These are phyloP conservation scores for Lynx canadensis DNA, from an alignment of 2,113 vertebrate genomes.

Conservation along the genomic window DNA sequence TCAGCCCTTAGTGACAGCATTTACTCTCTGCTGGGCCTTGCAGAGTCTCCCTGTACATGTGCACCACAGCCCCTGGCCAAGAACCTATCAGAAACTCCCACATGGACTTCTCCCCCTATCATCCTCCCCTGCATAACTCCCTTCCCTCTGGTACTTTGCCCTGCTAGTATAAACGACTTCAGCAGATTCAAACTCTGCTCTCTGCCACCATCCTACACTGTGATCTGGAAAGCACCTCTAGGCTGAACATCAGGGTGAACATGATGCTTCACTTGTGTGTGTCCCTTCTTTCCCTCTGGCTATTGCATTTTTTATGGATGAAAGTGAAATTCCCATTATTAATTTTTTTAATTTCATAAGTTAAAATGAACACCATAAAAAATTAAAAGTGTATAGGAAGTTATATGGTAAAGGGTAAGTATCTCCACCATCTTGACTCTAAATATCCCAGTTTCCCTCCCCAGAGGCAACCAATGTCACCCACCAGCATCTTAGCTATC, in stretches of 20 bases:
- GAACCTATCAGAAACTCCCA: not conserved
- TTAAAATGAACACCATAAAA: not conserved
- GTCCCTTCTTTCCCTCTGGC: not conserved
- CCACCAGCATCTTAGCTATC: not conserved
- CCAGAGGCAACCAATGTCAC: not conserved
- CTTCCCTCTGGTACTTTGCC: not conserved
- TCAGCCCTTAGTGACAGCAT: not conserved
- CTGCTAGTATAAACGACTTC: not conserved
- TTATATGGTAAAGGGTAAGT: not conserved
- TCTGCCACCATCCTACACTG: not conserved
- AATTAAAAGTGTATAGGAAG: not conserved
- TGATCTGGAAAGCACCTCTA: not conserved
- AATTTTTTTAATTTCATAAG: not conserved
- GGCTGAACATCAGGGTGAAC: not conserved
- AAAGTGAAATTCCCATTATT: not conserved
- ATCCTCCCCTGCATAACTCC: not conserved
- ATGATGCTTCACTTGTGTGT: not conserved
- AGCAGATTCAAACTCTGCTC: not conserved
- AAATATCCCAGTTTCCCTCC: not conserved
- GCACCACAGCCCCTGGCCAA: not conserved
- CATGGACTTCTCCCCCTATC: not conserved
- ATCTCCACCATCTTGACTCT: not conserved
- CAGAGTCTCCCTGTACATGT: not conserved
- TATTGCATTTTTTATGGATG: not conserved
- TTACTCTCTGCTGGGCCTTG: not conserved